Conservation (phyloP, 2,113 vertebrate species). For the Oxyruncus cristatus region DNA sequence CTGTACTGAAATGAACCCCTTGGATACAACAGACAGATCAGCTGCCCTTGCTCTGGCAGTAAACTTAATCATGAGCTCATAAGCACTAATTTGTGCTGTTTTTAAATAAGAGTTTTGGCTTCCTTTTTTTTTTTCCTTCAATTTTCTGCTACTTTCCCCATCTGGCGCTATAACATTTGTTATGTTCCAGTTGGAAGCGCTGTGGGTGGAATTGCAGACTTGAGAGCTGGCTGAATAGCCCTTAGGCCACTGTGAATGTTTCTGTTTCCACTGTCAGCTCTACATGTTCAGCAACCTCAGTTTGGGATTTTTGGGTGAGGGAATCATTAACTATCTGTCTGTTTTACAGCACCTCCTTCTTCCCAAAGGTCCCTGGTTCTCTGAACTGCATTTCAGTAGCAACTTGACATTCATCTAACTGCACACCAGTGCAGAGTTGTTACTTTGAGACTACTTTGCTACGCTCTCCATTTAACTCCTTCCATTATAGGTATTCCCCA, state of each 20-base stretch:
- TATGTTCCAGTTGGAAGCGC: background rate
- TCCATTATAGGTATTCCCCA: background rate
- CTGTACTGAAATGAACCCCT: background rate
- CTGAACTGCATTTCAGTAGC: background rate
- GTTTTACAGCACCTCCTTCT: background rate
- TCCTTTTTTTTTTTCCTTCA: background rate
- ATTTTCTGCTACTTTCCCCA: background rate
- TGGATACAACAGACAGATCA: background rate
- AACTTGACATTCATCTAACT: background rate
- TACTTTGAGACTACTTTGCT: background rate
- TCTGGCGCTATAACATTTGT: background rate
- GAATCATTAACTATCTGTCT: background rate
- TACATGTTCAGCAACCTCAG: background rate
- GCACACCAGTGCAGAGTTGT: background rate
- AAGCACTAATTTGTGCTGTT: background rate
- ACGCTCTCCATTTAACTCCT: background rate
- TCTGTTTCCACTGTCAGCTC: background rate
- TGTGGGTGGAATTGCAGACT: constrained; percentile 11
- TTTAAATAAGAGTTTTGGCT: constrained; percentile 1
- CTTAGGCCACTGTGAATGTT: background rate
- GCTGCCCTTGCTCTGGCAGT: background rate
- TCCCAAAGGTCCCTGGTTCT: background rate
- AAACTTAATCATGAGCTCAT: constrained; percentile 13
- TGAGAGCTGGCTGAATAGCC: background rate
- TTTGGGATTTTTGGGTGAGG: background rate